Base-by-base conservation (phyloP, 1,140 invertebrate genomes). In the Drosophila pseudoobscura region DNA sequence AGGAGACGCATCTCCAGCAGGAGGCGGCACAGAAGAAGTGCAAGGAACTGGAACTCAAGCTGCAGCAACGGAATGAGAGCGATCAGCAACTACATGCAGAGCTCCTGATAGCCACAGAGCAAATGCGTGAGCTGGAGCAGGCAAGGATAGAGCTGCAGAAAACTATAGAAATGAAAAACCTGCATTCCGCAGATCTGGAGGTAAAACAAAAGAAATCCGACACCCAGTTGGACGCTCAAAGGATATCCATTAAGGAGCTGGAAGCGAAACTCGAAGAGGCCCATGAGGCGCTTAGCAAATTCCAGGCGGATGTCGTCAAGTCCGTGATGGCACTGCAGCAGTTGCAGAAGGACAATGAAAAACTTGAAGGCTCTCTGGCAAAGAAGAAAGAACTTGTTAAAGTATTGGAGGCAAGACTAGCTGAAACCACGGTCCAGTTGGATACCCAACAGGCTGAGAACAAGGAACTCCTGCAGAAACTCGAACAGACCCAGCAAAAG, bases 1-100 rank as follows among this genome's bases (percentile, higher is more conserved):
- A 68, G 45, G 41, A 80, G 29, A 82, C 83, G 0, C 83, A 85
- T 52, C 43, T 24, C 3, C 59, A 82, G 17, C 64, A 82, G 1
- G 75, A 75, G 4, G 20, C 43, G 11, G 52, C 65, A 1, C 61
- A 65, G n/a, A 44, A 24, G 22, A 60, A 4, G 29, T 45, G 22
- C 11, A n/a, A 64, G 11, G 44, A 53, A 0, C 26, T 87, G 3
- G 56, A 82, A 17, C 11, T n/a, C 0, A 44, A 54, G 2, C 13
- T 85, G 0, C 35, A 85, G 22, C 24, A 57, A 13, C 0, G 54
- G 0, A 60, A 68, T 3, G 47, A 82, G 2, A 66, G 26, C 20
- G 82, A 77, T 7, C 43, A 63, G 6, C 31, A 1, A 5, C 7
- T 80, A 17, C 74, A 82, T 13, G 55, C 61, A 22, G 62, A 57